Percentiles rank a stretch among this genome's conserved stretches.
phyloP scores from a whole-genome alignment of 1,140 invertebrate species.

The Tetranychus cinnabarinus region DNA sequence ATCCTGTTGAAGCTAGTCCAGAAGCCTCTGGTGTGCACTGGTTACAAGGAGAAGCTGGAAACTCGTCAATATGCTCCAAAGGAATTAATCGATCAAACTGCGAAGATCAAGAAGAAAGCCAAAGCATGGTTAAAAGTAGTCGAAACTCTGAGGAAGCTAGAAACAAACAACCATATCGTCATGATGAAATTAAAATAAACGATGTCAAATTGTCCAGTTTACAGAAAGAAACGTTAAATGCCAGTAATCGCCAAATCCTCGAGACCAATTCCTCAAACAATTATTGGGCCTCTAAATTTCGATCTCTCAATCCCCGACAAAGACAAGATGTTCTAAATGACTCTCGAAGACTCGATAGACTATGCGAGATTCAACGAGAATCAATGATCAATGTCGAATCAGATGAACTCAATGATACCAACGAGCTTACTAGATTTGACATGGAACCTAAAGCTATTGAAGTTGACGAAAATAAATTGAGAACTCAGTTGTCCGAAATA shows the following conservation, averaged over 20 bases:
- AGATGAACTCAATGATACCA: background rate
- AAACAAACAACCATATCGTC: too few species aligned
- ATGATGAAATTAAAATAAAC: too few species aligned
- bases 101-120: background rate
- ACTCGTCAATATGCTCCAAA: background rate
- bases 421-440: background rate
- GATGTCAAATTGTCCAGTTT: conserved; percentile 61
- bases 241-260: conserved; percentile 26
- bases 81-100: background rate
- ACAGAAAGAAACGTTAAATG: conserved; percentile 61
- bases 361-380: conserved; percentile 27
- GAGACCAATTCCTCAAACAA: background rate
- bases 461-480: conserved; percentile 4
- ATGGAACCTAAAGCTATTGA: conserved; percentile 1
- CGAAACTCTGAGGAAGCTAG: too few species aligned
- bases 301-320: conserved; percentile 26
- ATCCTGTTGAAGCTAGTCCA: background rate
- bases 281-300: background rate
- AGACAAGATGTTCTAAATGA: conserved; percentile 44
- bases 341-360: conserved; percentile 51
- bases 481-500: conserved; percentile 43
- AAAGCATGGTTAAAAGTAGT: too few species aligned
- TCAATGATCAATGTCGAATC: background rate
- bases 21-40: background rate
- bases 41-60: background rate